Evolutionary conservation across 2,888 invertebrate species (phyloP).

Genomic region (Lissonota sp.): DNA sequence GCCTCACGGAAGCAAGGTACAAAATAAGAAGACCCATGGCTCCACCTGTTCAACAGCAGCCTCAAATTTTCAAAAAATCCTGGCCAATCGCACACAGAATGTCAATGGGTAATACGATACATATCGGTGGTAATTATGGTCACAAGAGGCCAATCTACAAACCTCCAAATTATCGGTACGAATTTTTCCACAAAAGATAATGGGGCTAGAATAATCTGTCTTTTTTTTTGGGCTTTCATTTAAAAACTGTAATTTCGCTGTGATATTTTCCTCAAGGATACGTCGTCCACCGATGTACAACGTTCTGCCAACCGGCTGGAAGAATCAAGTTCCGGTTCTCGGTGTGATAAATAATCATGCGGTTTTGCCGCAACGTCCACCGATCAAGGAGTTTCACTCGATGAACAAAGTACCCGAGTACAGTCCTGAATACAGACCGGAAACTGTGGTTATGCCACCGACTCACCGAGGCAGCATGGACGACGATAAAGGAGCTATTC

Average conservation of each 20-base stretch:
- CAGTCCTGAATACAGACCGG: slow-evolving; percentile 75
- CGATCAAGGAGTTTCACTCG: slow-evolving; percentile 77
- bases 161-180: slow-evolving; percentile 75
- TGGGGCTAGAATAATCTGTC: background rate
- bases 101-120: slow-evolving; percentile 77
- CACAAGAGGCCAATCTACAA: slow-evolving; percentile 76
- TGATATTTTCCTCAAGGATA: slow-evolving; percentile 66
- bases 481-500: slow-evolving; percentile 89
- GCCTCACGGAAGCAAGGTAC: slow-evolving; percentile 77
- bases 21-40: slow-evolving; percentile 80
- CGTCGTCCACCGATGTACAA: slow-evolving; percentile 77
- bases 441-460: slow-evolving; percentile 70
- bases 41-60: slow-evolving; percentile 76
- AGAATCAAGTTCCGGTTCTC: slow-evolving; percentile 73
- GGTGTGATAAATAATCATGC: slow-evolving; percentile 71
- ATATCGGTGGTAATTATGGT: slow-evolving; percentile 72
- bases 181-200: slow-evolving; percentile 20
- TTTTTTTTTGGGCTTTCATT: background rate
- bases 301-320: slow-evolving; percentile 70
- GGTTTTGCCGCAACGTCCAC: slow-evolving; percentile 75
- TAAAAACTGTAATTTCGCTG: background rate
- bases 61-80: slow-evolving; percentile 77
- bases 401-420: slow-evolving; percentile 77
- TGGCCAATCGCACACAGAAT: slow-evolving; percentile 78
- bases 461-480: slow-evolving; percentile 76